phyloP scores from a whole-genome alignment of 2,113 vertebrate genomes.

The Chinchilla lanigera region DNA sequence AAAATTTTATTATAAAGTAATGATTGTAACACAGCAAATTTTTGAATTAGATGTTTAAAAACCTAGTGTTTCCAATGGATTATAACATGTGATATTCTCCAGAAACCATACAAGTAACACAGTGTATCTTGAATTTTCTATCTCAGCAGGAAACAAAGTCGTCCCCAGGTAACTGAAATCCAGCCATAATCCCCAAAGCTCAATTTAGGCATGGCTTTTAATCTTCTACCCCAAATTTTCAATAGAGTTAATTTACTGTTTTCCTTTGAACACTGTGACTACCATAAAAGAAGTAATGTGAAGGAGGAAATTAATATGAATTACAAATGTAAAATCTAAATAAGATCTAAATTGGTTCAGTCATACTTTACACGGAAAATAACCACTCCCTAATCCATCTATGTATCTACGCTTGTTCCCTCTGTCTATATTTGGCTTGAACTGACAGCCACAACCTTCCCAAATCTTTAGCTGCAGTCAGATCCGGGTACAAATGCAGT shows the following conservation, averaged over 20 bases:
- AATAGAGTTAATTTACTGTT: background rate
- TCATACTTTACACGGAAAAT: background rate
- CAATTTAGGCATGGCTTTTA: background rate
- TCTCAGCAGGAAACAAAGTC: slow-evolving; percentile 20
- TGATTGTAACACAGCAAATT: background rate
- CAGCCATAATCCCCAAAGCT: background rate
- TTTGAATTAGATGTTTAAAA: slow-evolving; percentile 6
- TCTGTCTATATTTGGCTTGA: background rate
- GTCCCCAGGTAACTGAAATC: background rate
- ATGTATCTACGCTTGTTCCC: background rate
- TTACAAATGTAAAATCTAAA: slow-evolving; percentile 9
- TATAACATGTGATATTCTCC: background rate
- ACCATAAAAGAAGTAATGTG: slow-evolving; percentile 25
- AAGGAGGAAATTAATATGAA: slow-evolving; percentile 21
- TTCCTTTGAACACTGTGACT: background rate
- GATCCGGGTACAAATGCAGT: background rate
- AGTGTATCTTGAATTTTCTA: background rate
- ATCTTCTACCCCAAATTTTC: background rate
- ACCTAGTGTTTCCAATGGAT: background rate
- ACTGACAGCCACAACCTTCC: background rate
- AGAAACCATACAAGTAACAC: background rate
- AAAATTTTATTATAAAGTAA: background rate
- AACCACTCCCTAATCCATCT: background rate
- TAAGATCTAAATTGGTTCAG: background rate
- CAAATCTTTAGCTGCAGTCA: background rate